These are phyloP conservation scores for Nesometra sesokonis DNA, from an alignment of 35 echinoderm and acorn worm genomes.

Conservation along the genomic window DNA sequence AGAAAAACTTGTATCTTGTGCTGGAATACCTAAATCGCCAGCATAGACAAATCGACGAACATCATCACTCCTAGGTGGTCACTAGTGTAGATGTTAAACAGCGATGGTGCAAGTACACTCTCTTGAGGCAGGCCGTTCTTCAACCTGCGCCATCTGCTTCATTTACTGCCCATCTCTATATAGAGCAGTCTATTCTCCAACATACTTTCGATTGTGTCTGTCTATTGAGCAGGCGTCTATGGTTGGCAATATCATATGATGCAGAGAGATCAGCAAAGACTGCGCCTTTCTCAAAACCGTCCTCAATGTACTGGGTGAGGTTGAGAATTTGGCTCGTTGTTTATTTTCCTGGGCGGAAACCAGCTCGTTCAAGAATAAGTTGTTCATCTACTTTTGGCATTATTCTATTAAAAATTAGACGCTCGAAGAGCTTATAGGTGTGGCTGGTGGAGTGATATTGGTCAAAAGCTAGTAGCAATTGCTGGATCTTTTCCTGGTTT, in stretches of 20 bases:
- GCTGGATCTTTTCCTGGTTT: too few species aligned
- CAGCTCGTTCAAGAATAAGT: constrained; percentile 37
- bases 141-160: constrained; percentile 28
- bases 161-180: constrained; percentile 30
- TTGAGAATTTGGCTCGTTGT: constrained; percentile 5
- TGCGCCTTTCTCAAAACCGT: constrained; percentile 45
- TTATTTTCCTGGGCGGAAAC: constrained; percentile 42
- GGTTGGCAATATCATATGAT: constrained; percentile 26
- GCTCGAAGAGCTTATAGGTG: constrained; percentile 19
- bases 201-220: constrained; percentile 43
- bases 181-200: constrained; percentile 28
- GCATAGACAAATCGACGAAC: constrained; percentile 35
- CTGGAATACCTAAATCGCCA: constrained; percentile 27
- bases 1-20: neutral
- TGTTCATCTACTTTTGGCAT: constrained; percentile 11
- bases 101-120: neutral
- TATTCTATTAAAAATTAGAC: constrained; percentile 39
- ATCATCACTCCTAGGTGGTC: constrained; percentile 17
- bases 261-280: constrained; percentile 41
- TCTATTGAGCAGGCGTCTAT: constrained; percentile 35
- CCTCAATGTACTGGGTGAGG: constrained; percentile 40
- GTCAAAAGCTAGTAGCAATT: too few species aligned
- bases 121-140: constrained; percentile 46
- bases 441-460: too few species aligned
- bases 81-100: neutral